Evolutionary conservation across 2,113 vertebrate species (phyloP).

Genomic region (Bucco capensis): DNA sequence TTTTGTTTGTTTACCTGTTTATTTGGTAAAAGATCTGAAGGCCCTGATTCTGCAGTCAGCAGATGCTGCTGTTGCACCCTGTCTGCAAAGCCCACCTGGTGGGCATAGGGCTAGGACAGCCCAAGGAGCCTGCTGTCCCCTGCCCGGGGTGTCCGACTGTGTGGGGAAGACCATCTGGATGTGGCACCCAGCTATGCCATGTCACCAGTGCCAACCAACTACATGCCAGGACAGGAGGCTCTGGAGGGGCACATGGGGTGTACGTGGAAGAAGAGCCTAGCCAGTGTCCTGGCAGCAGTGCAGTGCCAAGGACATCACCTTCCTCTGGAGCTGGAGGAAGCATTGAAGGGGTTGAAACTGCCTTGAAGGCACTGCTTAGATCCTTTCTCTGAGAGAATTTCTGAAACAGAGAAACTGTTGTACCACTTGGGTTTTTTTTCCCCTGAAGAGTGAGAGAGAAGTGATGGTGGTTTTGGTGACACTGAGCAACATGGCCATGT

Average conservation of each 20-base stretch:
- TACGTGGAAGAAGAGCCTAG: neutral
- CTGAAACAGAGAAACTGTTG: neutral
- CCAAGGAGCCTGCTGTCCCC: rapidly evolving
- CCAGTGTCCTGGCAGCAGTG: neutral
- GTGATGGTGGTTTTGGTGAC: neutral
- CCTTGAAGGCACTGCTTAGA: neutral
- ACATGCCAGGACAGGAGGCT: neutral
- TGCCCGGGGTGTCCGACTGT: neutral
- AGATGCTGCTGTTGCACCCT: neutral
- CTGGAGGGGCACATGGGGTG: rapidly evolving
- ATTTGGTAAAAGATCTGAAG: neutral
- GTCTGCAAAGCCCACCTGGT: neutral
- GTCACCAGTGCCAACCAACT: neutral
- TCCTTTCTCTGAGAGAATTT: neutral
- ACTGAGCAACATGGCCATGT: rapidly evolving
- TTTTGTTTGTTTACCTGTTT: neutral
- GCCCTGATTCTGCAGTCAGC: neutral
- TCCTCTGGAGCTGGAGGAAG: neutral
- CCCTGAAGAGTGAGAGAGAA: neutral
- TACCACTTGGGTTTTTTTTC: neutral
- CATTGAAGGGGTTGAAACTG: neutral
- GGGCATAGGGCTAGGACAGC: neutral
- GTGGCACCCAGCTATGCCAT: rapidly evolving
- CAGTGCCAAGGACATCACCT: neutral
- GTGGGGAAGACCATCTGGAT: rapidly evolving